Conservation (phyloP, 1,140 invertebrate genomes). For the Eriocheir sinensis region DNA sequence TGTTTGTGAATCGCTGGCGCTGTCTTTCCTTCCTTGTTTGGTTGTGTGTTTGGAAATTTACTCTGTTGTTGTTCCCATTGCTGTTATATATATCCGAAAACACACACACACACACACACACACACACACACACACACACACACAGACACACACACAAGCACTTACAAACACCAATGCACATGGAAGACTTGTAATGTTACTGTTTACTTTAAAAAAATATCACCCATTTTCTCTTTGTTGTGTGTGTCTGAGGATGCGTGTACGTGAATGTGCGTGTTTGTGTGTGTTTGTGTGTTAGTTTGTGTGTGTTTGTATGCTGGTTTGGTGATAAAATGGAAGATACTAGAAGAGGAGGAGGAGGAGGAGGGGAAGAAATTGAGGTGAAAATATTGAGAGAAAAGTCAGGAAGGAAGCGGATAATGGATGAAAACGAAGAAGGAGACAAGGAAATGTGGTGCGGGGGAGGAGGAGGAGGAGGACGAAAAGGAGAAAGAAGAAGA, state of each 20-base stretch:
- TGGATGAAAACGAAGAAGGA: neutral
- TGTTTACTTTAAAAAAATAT: neutral
- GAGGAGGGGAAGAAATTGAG: neutral
- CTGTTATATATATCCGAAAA: too few species aligned
- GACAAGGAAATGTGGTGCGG: neutral
- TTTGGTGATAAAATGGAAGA: constrained; percentile 23
- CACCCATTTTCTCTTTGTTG: neutral
- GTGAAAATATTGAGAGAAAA: neutral
- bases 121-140: too few species aligned
- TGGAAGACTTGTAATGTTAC: neutral
- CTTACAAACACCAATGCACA: too few species aligned
- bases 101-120: too few species aligned
- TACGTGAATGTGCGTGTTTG: constrained; percentile 9
- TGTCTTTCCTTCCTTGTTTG: too few species aligned
- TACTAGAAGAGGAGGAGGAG: neutral
- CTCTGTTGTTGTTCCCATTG: too few species aligned
- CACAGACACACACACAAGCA: too few species aligned
- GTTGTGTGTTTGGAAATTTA: too few species aligned
- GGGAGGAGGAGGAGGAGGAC: neutral
- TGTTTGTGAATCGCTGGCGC: too few species aligned
- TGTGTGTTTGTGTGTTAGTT: constrained; percentile 5
- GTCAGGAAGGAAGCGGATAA: neutral
- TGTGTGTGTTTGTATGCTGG: neutral
- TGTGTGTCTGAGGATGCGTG: neutral
- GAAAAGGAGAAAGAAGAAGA: neutral